Evolutionary conservation across 2,888 invertebrate species (phyloP), one percentile per base, ranked within the genome.

Genomic region (Cerastoderma edule): DNA sequence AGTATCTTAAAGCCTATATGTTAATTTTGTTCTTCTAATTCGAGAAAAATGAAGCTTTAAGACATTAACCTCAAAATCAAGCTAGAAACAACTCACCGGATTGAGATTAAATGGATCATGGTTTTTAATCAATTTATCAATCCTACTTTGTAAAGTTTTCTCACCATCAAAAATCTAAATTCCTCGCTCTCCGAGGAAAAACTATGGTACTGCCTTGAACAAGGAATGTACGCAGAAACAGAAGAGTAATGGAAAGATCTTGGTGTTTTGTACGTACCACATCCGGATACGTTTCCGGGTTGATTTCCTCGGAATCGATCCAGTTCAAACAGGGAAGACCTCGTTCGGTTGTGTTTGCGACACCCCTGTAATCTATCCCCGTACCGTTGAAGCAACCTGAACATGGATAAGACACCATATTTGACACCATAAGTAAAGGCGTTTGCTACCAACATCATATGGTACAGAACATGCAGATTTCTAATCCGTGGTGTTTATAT

Each of bases 361-460:
- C 89, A 24, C 95, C 95, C 6, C 88, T 86, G 86, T 95, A 95
- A 64, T 91, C 91, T 64, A 90, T 89, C 53, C 94, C 95, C 77
- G 93, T 93, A 0, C 93, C 94, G 66, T 91, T 91, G 75, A 94
- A 92, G 83, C 95, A 95, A 19, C 94, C 94, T 94, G 83, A 28
- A 68, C 66, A 63, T n/a, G n/a, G n/a, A n/a, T n/a, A n/a, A n/a
- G n/a, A n/a, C n/a, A n/a, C n/a, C n/a, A n/a, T n/a, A n/a, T n/a
- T n/a, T n/a, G n/a, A n/a, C n/a, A n/a, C n/a, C n/a, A n/a, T n/a
- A n/a, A n/a, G n/a, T n/a, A n/a, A n/a, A n/a, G n/a, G n/a, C n/a
- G n/a, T n/a, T n/a, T n/a, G n/a, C n/a, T n/a, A n/a, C n/a, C n/a
- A 13, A 44, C 44, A 44, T 16, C 44, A 44, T 16, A 44, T 44